Evolutionary conservation across 2,113 vertebrate genomes (phyloP), one percentile per base, ranked within the genome.

Genomic region (Colistium nudipinnis): DNA sequence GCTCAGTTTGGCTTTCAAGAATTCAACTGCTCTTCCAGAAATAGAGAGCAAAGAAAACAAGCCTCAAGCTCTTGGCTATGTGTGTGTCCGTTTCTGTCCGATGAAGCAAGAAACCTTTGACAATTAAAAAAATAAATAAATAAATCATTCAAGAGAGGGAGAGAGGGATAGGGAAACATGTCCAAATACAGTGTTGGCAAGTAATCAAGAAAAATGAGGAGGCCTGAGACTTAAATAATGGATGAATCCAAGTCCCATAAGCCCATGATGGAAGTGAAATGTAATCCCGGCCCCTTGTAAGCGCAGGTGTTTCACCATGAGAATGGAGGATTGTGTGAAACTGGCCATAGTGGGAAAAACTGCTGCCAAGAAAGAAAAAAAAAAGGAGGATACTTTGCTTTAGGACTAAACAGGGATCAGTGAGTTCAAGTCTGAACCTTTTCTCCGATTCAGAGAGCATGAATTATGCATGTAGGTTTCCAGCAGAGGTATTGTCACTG

Each of bases 1-100:
- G 61, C 24, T 31, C 60, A 25, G 28, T 65, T 66, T 55, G 44
- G 24, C 62, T 62, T 33, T 76, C 10, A 48, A 60, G 60, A 65
- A 48, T 56, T 48, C 60, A 31, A 28, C 52, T 36, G 17, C 12
- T 62, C 69, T 20, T 33, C 17, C 22, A 48, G 22, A 48, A 47
- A 47, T 12, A 24, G 20, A 47, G 43, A 45, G 8, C 8, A 45
- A 48, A 25, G 5, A 7, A 13, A 25, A 14, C 6, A 48, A 16
- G 22, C 16, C 22, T 48, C n/a, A n/a, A 13, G 13, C n/a, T 44
- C 19, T 19, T 44, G 41, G n/a, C 41, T 20, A 17, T n/a, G 27
- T 54, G 30, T 20, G 31, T 28, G 24, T 28, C 10, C n/a, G 31
- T 33, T 33, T 33, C 4, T n/a, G n/a, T n/a, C n/a, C n/a, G n/a